phyloP scores from a whole-genome alignment of 2,797 vertebrate genomes.

The Cynopterus sphinx region DNA sequence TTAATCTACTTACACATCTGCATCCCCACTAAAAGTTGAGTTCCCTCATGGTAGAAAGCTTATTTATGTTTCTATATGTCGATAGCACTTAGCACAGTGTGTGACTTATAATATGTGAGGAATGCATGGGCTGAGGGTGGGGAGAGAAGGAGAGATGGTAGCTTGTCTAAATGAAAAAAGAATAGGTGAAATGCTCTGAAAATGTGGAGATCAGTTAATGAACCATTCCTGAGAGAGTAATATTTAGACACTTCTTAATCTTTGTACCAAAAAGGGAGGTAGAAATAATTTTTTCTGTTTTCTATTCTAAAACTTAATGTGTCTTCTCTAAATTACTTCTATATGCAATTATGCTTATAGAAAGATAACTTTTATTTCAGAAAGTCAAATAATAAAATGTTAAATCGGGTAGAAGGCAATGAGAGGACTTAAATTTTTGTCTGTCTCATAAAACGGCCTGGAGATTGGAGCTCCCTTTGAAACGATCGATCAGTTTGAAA shows the following conservation, averaged over 20 bases:
- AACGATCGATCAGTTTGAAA: not conserved
- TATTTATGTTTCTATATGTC: conserved; percentile 35
- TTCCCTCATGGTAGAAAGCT: not conserved
- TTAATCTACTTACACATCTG: conserved; percentile 2
- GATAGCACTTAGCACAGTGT: not conserved
- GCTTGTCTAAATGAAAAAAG: conserved; percentile 17
- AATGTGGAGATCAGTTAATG: conserved; percentile 39
- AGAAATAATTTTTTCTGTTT: conserved; percentile 46
- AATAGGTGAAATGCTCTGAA: conserved; percentile 20
- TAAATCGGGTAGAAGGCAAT: conserved; percentile 12
- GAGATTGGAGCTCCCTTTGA: not conserved
- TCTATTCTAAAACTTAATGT: conserved; percentile 51
- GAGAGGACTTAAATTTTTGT: not conserved
- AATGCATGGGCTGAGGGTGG: not conserved
- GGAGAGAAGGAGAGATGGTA: not conserved
- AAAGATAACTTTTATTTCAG: conserved; percentile 58
- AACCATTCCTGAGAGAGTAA: conserved; percentile 48
- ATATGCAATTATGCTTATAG: conserved; percentile 54
- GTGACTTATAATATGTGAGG: not conserved
- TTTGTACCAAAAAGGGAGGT: conserved; percentile 44
- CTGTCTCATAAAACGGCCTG: not conserved
- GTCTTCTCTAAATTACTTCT: conserved; percentile 47
- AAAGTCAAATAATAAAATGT: conserved; percentile 55
- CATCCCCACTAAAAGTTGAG: not conserved
- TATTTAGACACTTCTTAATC: conserved; percentile 67